Evolutionary conservation across 1,140 invertebrate genomes (phyloP), one percentile per base, ranked within the genome.

Genomic region (Magallana ariakensis): DNA sequence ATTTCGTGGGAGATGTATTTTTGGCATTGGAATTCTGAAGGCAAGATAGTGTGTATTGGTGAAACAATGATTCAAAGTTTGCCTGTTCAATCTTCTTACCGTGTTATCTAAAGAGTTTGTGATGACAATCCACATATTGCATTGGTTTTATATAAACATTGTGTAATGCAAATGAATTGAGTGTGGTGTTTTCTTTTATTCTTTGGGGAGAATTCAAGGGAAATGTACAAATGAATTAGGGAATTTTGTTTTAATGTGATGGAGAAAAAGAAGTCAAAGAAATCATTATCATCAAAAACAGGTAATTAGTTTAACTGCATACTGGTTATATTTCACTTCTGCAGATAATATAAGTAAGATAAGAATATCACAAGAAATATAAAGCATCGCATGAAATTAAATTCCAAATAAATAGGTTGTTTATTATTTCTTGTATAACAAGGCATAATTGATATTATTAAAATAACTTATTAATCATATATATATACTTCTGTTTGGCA

Each of bases 111-210:
- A 26, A 22, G 33, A 11, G 66, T 75, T 75, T 75, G 66, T 75
- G 66, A 33, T 75, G 66, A 75, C 66, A 75, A 75, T 75, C 66
- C 66, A 75, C 66, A 75, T 75, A 75, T 75, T 75, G 66, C 66
- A 26, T 75, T 75, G 26, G 22, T 60, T 60, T 11, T 60, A 26
- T 75, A 75, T 75, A 75, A 75, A 75, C 66, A 75, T 75, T 75
- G 22, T 75, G 22, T 75, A 26, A 26, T 75, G 66, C 66, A 75
- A 13, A 13, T 75, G 66, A 13, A 70, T 70, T 60, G 66, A 9
- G 33, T 13, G 66, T 11, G 66, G 22, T 19, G 33, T 26, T 26
- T 11, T 75, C 33, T 75, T 75, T 22, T 13, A 10, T 75, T 75
- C 33, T 75, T 75, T 33, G 22, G 22, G 2, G 66, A 26, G 66